Evolutionary conservation across 2,113 vertebrate genomes (phyloP), one percentile per base, ranked within the genome.

Genomic region (Neogale vison): DNA sequence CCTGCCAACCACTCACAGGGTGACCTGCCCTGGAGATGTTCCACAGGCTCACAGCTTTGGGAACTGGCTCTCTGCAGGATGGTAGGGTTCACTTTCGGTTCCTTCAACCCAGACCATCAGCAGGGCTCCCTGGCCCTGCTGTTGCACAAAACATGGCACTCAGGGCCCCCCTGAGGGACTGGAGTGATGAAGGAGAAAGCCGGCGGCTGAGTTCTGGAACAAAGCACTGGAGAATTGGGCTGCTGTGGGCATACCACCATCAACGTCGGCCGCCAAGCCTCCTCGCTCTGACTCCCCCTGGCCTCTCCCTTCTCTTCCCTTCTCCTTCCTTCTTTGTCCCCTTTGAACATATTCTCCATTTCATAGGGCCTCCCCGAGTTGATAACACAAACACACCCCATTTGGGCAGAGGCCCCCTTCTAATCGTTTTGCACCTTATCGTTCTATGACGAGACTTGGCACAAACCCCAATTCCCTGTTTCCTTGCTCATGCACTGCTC

Each of bases 221-320:
- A 29, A 84, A 36, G 23, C 15, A 6, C 4, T 21, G 23, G 79
- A 52, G 17, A 67, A 17, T 3, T 12, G 24, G 74, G 34, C 52
- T 15, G 1, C 39, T 1, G 4, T 8, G 31, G 55, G 45, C 29
- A 2, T 5, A 6, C n/a, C 61, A 52, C 2, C 0, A 63, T 26
- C 45, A 29, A 1, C 52, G 15, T 20, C 24, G 34, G 29, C 29
- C 20, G 1, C 21, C 61, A 31, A 23, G 34, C 26, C 34, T 12
- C 47, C 4, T 34, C 20, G 6, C 65, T 82, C 36, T 0, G 2
- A 4, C 59, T 67, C 42, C 50, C 31, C 57, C 67, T 8, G 42
- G 10, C 23, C 23, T 74, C 8, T 42, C 39, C 23, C 39, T 39
- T 71, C 69, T 11, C 20, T 36, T 39, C 69, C 11, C 21, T 42